A percentile compares a stretch with the other conserved stretches of the same genome.
phyloP scores from a whole-genome alignment of 2,113 vertebrate species.

The Pungitius pungitius region DNA sequence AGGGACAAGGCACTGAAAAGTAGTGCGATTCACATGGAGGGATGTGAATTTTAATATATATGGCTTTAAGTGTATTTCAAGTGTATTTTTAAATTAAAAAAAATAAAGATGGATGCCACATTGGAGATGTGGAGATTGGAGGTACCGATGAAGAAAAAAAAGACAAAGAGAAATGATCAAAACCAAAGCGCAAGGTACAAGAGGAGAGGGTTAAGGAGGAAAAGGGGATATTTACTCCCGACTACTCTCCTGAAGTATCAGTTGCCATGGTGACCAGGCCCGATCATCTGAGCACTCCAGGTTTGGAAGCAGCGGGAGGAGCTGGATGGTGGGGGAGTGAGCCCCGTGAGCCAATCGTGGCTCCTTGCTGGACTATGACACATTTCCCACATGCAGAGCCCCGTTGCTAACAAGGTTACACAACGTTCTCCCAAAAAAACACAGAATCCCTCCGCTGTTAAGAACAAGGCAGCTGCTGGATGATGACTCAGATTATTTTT shows the following conservation, averaged over 20 bases:
- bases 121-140: background rate
- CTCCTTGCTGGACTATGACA: conserved; percentile 41
- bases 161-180: background rate
- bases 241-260: conserved; percentile 52
- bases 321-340: conserved; percentile 67
- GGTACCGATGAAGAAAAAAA: too few relatives aligned
- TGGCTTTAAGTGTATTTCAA: conserved; percentile 12
- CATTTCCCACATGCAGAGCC: conserved; percentile 69
- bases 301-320: conserved; percentile 54
- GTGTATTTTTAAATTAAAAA: background rate
- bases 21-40: conserved; percentile 19
- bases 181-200: conserved; percentile 5
- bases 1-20: conserved; percentile 12
- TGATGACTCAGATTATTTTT: conserved; percentile 20
- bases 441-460: conserved; percentile 24
- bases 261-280: conserved; percentile 81
- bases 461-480: conserved; percentile 34
- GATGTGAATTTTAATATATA: conserved; percentile 24
- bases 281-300: conserved; percentile 73
- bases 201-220: conserved; percentile 11
- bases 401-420: conserved; percentile 69
- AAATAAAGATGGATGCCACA: background rate
- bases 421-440: conserved; percentile 61
- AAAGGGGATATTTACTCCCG: conserved; percentile 52
- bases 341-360: conserved; percentile 74